Conservation (phyloP, 2,888 invertebrate genomes). For the Bombylius discolor region DNA sequence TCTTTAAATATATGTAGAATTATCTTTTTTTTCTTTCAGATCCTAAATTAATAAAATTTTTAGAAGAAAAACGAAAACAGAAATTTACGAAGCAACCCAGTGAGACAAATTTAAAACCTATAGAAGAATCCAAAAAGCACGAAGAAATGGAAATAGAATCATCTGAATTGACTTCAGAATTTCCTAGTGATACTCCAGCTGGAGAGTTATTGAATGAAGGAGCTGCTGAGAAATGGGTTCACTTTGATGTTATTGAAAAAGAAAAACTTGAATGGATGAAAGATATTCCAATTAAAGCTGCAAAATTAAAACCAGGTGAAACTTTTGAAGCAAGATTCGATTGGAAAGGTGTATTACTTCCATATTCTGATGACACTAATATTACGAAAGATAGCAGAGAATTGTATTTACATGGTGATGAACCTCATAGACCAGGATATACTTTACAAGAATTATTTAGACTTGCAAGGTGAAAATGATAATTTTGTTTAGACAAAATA, state of each 20-base stretch:
- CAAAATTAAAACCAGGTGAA: constrained; percentile 42
- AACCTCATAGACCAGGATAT: constrained; percentile 83
- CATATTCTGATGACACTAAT: constrained; percentile 49
- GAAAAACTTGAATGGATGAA: constrained; percentile 86
- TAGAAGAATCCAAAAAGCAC: background rate
- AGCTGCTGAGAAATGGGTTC: constrained; percentile 52
- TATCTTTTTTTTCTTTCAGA: background rate
- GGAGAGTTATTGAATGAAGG: background rate
- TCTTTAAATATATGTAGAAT: background rate
- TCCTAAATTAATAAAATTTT: constrained; percentile 10
- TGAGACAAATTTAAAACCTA: background rate
- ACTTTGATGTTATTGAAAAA: constrained; percentile 75
- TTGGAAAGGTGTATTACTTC: constrained; percentile 65
- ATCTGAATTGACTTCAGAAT: background rate
- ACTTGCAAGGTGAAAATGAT: constrained; percentile 43
- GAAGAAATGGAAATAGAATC: too few species aligned
- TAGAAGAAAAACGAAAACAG: constrained; percentile 8
- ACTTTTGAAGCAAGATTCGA: constrained; percentile 75
- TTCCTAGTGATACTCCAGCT: background rate
- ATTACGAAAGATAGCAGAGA: constrained; percentile 44
- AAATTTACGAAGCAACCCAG: background rate
- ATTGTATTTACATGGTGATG: constrained; percentile 87
- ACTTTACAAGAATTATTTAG: constrained; percentile 78
- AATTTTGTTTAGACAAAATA: background rate
- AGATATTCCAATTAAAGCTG: constrained; percentile 46